Conservation (phyloP, 1,140 invertebrate genomes). For the Latrodectus geometricus region DNA sequence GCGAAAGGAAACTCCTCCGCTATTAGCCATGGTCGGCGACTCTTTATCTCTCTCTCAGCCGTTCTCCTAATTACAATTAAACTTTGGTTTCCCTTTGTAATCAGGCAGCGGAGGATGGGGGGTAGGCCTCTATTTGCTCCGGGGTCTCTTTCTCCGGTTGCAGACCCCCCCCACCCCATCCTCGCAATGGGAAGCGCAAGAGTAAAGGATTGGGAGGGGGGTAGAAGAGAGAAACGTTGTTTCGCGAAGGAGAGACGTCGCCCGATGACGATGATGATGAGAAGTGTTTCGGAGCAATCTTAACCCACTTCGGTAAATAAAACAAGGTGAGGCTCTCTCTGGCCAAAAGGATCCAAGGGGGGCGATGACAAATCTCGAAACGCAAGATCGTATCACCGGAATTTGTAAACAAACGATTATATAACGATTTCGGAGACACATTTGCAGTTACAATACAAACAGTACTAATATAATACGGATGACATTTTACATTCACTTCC, state of each 20-base stretch:
- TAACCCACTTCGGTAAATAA: constrained; percentile 61
- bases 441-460: too few relatives aligned
- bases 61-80: constrained; percentile 62
- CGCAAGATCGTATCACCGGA: neutral
- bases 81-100: constrained; percentile 63
- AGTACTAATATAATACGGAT: too few relatives aligned
- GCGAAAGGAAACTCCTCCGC: constrained; percentile 25
- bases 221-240: neutral
- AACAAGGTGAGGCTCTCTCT: constrained; percentile 29
- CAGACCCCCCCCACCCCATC: constrained; percentile 6
- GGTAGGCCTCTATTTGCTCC: constrained; percentile 42
- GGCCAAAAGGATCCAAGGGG: neutral
- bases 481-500: too few relatives aligned
- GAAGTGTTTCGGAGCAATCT: constrained; percentile 61
- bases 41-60: constrained; percentile 59
- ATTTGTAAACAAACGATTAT: neutral
- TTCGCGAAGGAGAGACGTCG: constrained; percentile 21
- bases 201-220: constrained; percentile 1
- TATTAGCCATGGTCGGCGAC: constrained; percentile 57
- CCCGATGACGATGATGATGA: constrained; percentile 47
- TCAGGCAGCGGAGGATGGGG: constrained; percentile 27
- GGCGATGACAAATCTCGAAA: neutral
- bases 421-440: too few relatives aligned
- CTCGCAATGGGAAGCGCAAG: neutral
- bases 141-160: constrained; percentile 4